Percentiles rank a stretch among this genome's conserved stretches.
These are phyloP conservation scores for Origma solitaria DNA, from an alignment of 2,113 vertebrate species.

Conservation along the genomic window DNA sequence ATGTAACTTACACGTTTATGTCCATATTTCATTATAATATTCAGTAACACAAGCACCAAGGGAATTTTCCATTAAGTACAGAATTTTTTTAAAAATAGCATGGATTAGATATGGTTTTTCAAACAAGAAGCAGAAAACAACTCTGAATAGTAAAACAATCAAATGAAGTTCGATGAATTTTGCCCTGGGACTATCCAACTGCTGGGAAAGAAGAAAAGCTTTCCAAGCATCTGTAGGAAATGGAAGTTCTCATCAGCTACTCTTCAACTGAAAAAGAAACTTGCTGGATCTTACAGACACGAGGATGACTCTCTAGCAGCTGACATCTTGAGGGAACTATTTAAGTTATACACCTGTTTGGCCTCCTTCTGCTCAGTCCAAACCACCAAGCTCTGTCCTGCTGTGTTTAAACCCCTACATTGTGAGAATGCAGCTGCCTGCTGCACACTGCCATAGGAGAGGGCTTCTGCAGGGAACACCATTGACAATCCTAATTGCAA, in stretches of 20 bases:
- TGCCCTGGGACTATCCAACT: not conserved
- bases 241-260: not conserved
- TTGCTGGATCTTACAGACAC: not conserved
- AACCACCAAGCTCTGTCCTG: not conserved
- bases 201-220: not conserved
- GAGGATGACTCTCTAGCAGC: not conserved
- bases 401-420: not conserved
- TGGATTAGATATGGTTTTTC: not conserved
- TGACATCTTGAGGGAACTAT: slow-evolving; percentile 1
- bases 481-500: not conserved
- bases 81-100: not conserved
- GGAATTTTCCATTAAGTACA: not conserved
- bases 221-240: not conserved
- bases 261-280: not conserved
- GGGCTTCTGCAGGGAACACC: not conserved
- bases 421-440: slow-evolving; percentile 10
- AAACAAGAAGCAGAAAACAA: slow-evolving; percentile 7
- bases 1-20: not conserved
- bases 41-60: not conserved
- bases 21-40: not conserved
- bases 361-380: not conserved
- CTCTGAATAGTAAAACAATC: not conserved
- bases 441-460: not conserved
- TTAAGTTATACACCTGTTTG: slow-evolving; percentile 1
- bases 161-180: not conserved